Base-by-base conservation (phyloP, 2,888 invertebrate genomes). In the Clanis bilineata region DNA sequence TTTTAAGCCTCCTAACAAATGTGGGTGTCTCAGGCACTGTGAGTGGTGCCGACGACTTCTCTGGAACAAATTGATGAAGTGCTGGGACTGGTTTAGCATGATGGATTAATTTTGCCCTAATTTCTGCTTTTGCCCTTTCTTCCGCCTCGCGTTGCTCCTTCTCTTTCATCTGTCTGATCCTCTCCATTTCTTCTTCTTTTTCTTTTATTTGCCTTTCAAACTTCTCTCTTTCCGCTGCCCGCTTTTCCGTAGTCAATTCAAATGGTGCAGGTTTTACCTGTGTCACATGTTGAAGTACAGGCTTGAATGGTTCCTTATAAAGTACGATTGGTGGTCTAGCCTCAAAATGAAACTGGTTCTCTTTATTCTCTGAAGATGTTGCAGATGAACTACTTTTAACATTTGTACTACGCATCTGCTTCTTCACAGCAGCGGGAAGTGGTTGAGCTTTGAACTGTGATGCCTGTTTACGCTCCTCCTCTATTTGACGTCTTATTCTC, bases 391-490 rank as follows among this genome's bases (percentile, higher is more conserved):
- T 66, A 0, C 77, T 75, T 61, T 85, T 87, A 0, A 75, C 60
- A 1, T 73, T 69, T 58, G 59, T 72, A 83, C 39, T 86, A 64
- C 68, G 86, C 84, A 77, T 93, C 59, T 61, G 86, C 79, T 82
- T 93, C 73, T 71, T 93, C 70, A 82, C 88, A 69, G 68, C 83
- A n/a, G 76, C 78, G 0, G 96, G 96, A 12, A 94, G 76, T 0
- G 95, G 95, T 56, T 94, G 94, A 0, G 96, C 96, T 80, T 95
- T 95, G 72, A 96, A 96, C 66, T 93, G 93, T 0, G 93, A 85
- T 0, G 93, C 90, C 76, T 94, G 93, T 69, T 93, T 94, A 45
- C 93, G 90, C 62, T 94, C 93, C 64, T 91, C 88, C 62, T 95
- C 94, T 21, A 94, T 76, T 61, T 93, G 85, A 64, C 93, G 91